Percentiles rank a stretch among this genome's conserved stretches.
Evolutionary conservation across 2,888 invertebrate species (phyloP).

Genomic region (Phengaris alcon): DNA sequence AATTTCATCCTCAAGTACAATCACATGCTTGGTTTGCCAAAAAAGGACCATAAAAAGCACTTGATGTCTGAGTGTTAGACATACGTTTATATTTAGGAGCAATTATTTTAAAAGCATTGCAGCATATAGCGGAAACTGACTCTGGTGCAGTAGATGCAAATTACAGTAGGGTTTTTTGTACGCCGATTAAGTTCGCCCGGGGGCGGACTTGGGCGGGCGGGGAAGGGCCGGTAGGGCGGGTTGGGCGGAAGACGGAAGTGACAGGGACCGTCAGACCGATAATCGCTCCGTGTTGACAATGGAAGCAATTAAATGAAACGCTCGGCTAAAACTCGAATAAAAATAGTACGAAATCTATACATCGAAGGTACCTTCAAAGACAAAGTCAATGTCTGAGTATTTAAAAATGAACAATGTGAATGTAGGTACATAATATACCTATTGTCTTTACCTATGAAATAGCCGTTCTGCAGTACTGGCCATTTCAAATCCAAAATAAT

Average conservation of each 20-base stretch:
- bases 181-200: conserved; percentile 43
- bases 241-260: conserved; percentile 41
- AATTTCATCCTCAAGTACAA: neutral
- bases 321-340: conserved; percentile 18
- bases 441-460: too few species aligned
- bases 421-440: neutral
- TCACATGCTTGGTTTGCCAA: neutral
- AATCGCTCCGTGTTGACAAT: conserved; percentile 45
- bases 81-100: conserved; percentile 19
- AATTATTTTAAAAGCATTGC: conserved; percentile 32
- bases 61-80: conserved; percentile 4
- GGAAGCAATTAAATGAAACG: conserved; percentile 40
- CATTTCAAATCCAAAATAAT: too few species aligned
- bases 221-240: conserved; percentile 37
- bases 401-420: neutral
- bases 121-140: conserved; percentile 38
- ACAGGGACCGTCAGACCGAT: conserved; percentile 43
- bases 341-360: conserved; percentile 5
- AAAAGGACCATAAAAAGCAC: conserved; percentile 15
- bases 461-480: too few species aligned
- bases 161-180: conserved; percentile 45
- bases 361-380: neutral
- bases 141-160: conserved; percentile 47
- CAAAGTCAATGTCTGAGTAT: neutral
- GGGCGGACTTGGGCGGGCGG: conserved; percentile 31